phyloP scores from a whole-genome alignment of 2,113 vertebrate genomes.

The Pycnonotus jocosus region DNA sequence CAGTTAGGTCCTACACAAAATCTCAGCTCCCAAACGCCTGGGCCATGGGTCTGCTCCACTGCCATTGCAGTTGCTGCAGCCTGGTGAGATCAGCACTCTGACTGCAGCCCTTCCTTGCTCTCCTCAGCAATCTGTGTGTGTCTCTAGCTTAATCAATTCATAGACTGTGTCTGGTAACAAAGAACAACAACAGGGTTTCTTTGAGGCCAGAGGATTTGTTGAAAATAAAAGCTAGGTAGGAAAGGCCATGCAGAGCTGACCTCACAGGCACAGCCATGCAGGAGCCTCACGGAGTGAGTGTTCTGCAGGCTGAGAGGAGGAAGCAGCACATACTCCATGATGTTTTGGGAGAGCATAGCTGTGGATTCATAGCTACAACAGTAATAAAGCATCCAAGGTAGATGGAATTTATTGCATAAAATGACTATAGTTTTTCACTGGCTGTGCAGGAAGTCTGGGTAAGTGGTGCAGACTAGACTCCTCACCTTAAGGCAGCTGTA shows the following conservation, averaged over 20 bases:
- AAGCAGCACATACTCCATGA: background rate
- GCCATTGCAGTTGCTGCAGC: rapidly evolving
- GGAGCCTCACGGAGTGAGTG: background rate
- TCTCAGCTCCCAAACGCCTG: background rate
- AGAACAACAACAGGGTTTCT: background rate
- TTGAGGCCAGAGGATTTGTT: background rate
- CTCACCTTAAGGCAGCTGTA: background rate
- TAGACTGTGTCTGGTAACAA: background rate
- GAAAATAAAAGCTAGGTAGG: background rate
- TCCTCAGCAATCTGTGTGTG: background rate
- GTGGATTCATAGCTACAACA: background rate
- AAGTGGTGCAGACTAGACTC: background rate
- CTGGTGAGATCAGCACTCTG: background rate
- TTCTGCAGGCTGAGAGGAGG: background rate
- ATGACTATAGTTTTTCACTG: background rate
- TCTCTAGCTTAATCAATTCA: background rate
- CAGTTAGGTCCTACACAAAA: background rate
- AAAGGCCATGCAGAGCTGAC: background rate
- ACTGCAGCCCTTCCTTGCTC: background rate
- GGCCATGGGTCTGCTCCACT: background rate
- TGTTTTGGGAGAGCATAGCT: background rate
- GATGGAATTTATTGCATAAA: background rate
- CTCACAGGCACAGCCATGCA: background rate
- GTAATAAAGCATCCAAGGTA: background rate
- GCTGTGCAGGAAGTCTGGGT: background rate